These are phyloP conservation scores for Xanthorhoe designata DNA, from an alignment of 2,888 invertebrate species.

Conservation along the genomic window DNA sequence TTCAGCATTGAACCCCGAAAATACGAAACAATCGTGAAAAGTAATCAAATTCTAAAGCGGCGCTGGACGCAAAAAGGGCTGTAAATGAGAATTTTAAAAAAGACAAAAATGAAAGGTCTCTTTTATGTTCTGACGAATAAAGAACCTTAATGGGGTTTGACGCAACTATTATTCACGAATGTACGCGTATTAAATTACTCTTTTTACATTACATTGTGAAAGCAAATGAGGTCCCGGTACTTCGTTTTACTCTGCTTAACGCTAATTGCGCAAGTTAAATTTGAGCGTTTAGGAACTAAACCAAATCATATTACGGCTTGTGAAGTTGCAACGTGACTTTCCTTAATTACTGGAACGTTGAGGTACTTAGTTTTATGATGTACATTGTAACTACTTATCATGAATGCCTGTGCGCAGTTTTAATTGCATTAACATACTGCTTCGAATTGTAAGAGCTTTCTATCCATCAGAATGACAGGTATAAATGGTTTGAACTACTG, in stretches of 20 bases:
- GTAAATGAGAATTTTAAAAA: conserved; percentile 26
- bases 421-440: no score
- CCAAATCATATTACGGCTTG: conserved; percentile 28
- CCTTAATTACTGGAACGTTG: conserved; percentile 17
- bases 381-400: not conserved
- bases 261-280: conserved; percentile 30
- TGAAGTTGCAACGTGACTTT: conserved; percentile 28
- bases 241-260: conserved; percentile 21
- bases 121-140: conserved; percentile 23
- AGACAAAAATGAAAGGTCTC: conserved; percentile 19
- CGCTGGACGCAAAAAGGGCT: conserved; percentile 11
- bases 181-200: conserved; percentile 23
- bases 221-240: conserved; percentile 23
- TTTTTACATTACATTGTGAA: conserved; percentile 22
- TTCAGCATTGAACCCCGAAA: conserved; percentile 17
- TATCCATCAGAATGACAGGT: no score
- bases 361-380: conserved; percentile 11
- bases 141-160: conserved; percentile 20
- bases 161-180: conserved; percentile 27
- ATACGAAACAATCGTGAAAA: conserved; percentile 20
- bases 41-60: conserved; percentile 26
- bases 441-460: no score
- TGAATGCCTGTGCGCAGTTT: no score
- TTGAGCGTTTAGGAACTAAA: conserved; percentile 27
- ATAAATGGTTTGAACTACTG: no score